These are phyloP conservation scores for Pardalotus punctatus DNA, from an alignment of 2,113 vertebrate species.

Conservation along the genomic window DNA sequence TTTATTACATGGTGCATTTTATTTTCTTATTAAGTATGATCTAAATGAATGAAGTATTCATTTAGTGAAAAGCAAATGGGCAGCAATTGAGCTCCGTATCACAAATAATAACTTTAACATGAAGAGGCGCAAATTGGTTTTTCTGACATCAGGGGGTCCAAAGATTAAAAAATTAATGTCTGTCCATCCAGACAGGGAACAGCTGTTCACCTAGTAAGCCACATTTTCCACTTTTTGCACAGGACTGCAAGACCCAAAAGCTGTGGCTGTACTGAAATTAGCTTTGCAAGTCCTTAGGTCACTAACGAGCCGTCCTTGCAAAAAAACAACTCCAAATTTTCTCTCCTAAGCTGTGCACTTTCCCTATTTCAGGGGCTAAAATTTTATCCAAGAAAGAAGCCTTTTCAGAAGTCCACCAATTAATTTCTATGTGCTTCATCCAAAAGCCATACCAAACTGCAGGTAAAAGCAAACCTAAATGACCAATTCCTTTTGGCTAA, in stretches of 20 bases:
- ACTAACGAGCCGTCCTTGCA: neutral
- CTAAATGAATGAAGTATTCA: constrained; percentile 48
- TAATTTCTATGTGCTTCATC: neutral
- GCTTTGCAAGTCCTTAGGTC: neutral
- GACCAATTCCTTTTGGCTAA: neutral
- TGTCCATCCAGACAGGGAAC: constrained; percentile 69
- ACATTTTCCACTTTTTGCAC: constrained; percentile 20
- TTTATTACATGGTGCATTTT: constrained; percentile 58
- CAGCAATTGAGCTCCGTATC: constrained; percentile 48
- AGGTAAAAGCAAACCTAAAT: neutral
- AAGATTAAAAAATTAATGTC: constrained; percentile 71
- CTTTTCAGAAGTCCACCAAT: neutral
- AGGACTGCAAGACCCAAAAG: neutral
- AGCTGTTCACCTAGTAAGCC: constrained; percentile 68
- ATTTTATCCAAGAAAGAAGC: neutral
- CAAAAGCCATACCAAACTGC: neutral
- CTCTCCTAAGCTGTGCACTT: neutral
- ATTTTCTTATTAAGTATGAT: constrained; percentile 63
- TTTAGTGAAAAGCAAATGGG: constrained; percentile 26
- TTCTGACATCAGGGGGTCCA: constrained; percentile 59
- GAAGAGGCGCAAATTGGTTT: constrained; percentile 70
- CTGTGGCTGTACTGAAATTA: neutral
- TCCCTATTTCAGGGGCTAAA: neutral
- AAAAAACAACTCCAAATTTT: neutral
- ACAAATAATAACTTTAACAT: constrained; percentile 71